These are phyloP conservation scores for Pseudachorutes palmiensis DNA, from an alignment of 1,140 invertebrate species.

Conservation along the genomic window DNA sequence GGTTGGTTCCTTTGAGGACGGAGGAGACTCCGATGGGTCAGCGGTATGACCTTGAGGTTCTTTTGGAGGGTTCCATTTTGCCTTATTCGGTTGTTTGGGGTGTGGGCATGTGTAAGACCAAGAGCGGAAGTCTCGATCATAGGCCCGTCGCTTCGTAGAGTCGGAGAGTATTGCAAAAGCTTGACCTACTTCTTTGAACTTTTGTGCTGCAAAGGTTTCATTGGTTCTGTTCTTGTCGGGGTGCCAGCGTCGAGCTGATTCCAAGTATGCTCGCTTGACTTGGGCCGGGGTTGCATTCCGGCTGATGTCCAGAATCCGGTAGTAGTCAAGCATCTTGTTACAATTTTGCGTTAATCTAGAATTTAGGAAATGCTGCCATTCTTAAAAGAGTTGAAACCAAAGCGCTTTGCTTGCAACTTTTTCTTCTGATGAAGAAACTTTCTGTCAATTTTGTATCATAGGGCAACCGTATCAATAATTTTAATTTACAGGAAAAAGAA, in stretches of 20 bases:
- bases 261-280: background rate
- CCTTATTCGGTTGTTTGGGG: background rate
- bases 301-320: background rate
- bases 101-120: background rate
- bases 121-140: background rate
- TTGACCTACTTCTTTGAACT: background rate
- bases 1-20: background rate
- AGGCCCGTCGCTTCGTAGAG: background rate
- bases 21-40: background rate
- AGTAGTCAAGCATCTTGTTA: background rate
- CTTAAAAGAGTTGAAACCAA: no score
- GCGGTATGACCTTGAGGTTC: background rate
- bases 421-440: no score
- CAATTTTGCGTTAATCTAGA: no score
- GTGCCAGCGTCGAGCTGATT: background rate
- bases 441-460: no score
- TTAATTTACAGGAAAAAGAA: no score
- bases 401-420: no score
- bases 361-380: no score
- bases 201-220: background rate
- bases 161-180: background rate
- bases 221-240: conserved; percentile 1
- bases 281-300: background rate
- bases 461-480: no score
- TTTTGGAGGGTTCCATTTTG: no score